These are phyloP conservation scores for Cariama cristata DNA, from an alignment of 2,113 vertebrate species.

Conservation along the genomic window DNA sequence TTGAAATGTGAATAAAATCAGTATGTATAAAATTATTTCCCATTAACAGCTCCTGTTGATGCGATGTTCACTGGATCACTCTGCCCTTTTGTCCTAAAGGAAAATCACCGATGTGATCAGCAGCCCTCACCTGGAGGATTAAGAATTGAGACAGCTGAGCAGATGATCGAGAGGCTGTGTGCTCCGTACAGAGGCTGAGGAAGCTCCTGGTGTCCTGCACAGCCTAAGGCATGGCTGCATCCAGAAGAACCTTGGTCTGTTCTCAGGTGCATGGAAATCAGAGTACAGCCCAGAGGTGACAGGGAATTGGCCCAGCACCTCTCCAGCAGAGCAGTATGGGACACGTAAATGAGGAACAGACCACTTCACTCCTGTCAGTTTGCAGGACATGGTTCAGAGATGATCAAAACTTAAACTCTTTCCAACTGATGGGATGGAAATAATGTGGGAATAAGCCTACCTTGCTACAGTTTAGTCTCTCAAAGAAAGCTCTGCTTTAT, in stretches of 20 bases:
- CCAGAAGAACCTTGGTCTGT: not conserved
- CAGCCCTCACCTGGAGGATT: not conserved
- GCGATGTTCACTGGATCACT: not conserved
- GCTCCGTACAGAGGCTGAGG: not conserved
- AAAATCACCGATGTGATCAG: not conserved
- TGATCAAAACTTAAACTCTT: not conserved
- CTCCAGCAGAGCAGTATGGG: not conserved
- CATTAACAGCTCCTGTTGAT: not conserved
- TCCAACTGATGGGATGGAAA: not conserved
- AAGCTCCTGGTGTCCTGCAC: not conserved
- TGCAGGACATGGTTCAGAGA: not conserved
- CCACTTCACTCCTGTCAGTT: not conserved
- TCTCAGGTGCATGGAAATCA: not conserved
- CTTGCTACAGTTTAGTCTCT: not conserved
- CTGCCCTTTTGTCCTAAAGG: not conserved
- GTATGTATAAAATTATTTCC: not conserved
- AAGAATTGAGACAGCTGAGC: not conserved
- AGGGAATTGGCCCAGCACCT: not conserved
- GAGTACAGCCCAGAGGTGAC: not conserved
- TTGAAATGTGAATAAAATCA: not conserved
- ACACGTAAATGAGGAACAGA: not conserved
- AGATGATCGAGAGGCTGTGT: not conserved
- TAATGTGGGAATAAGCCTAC: not conserved
- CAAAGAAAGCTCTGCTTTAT: not conserved
- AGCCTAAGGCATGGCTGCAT: not conserved